phyloP scores from a whole-genome alignment of 2,113 vertebrate species.

The Perca fluviatilis region DNA sequence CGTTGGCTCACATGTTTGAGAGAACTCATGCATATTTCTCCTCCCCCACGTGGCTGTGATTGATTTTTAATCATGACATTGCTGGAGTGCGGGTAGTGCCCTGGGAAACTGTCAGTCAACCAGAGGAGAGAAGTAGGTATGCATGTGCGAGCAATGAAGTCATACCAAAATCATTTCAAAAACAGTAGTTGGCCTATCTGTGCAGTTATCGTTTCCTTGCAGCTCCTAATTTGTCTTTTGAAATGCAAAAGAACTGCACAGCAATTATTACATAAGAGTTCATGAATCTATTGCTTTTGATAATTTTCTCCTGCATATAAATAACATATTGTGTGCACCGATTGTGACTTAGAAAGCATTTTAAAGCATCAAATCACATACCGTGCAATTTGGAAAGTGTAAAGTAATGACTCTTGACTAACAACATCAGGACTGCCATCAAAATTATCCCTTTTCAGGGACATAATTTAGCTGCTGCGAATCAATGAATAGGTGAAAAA shows the following conservation, averaged over 20 bases:
- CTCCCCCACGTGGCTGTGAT: conserved; percentile 52
- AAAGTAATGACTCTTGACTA: background rate
- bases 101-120: conserved; percentile 48
- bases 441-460: conserved; percentile 6
- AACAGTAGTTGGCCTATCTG: conserved; percentile 30
- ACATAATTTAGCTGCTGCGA: conserved; percentile 22
- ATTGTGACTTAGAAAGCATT: background rate
- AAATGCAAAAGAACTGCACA: conserved; percentile 10
- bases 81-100: conserved; percentile 30
- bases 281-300: background rate
- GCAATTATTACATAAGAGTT: background rate
- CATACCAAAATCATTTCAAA: conserved; percentile 52
- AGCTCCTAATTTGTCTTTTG: conserved; percentile 37
- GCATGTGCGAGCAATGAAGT: conserved; percentile 42
- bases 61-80: conserved; percentile 70
- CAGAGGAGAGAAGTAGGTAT: conserved; percentile 34
- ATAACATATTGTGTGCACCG: background rate
- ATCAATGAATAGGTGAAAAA: background rate
- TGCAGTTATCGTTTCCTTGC: conserved; percentile 16
- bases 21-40: conserved; percentile 48
- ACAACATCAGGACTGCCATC: conserved; percentile 1
- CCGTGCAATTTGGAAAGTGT: background rate
- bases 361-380: conserved; percentile 10
- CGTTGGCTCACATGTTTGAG: conserved; percentile 56
- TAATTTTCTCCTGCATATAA: background rate